Base-by-base conservation (phyloP, 2,888 invertebrate species). In the Mesorhabditis spiculigera region DNA sequence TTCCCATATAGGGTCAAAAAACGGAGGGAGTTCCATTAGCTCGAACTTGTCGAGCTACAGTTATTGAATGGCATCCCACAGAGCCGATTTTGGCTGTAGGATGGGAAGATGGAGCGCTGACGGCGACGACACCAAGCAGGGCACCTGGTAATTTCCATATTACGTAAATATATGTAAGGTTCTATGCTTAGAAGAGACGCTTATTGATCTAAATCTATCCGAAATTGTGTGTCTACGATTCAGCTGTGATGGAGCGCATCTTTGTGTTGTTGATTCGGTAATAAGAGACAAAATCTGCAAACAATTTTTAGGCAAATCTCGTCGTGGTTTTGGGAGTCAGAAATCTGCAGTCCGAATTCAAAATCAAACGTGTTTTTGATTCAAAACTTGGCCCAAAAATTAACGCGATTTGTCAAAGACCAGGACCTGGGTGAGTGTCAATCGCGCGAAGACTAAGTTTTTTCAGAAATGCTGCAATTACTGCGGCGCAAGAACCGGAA, bases 31-130 rank as follows among this genome's bases (percentile, higher is more conserved):
- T 43, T 65, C 65, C 65, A 16, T 43, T 65, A 5, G 65, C 65
- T 5, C 28, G 65, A 6, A 65, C 16, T 66, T 66, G 45, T 43
- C 43, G 28, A 44, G 45, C 28, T 43, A 50, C 58, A n/a, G n/a
- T 10, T 50, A 50, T 50, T 13, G 58, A 50, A 50, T 45, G 67
- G 67, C 44, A 66, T 50, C 45, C 67, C 16, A 66, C 16, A 45
- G 67, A 45, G 45, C n/a, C 50, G 16, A n/a, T 42, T n/a, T 10
- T 66, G 4, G 43, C 43, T 43, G 28, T 45, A 16, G 67, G 67
- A 28, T 66, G 43, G 67, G 45, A 45, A 8, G 67, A 66, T n/a
- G 67, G 67, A 45, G 58, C 58, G 58, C 58, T 50, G 10, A 50
- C 58, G 8, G 10, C 3, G 8, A 13, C 58, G n/a, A 50, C 58